phyloP scores from a whole-genome alignment of 2,888 invertebrate species.

The Oasisia sp. region DNA sequence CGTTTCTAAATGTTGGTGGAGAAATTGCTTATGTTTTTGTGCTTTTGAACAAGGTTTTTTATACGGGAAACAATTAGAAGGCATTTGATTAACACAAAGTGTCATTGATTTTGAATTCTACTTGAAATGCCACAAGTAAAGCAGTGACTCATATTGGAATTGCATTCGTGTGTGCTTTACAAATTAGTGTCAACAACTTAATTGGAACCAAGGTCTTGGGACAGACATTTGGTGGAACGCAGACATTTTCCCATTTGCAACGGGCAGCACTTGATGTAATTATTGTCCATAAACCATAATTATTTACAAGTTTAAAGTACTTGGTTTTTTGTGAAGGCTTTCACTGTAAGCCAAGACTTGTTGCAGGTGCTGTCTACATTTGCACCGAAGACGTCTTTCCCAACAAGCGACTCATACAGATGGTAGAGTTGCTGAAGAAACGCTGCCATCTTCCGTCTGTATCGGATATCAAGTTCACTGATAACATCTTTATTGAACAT shows the following conservation, averaged over 20 bases:
- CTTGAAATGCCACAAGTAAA: background rate
- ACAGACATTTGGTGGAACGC: background rate
- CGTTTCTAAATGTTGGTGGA: too few species aligned
- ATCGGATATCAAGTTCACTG: conserved; percentile 53
- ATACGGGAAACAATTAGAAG: background rate
- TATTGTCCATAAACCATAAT: background rate
- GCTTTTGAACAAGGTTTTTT: background rate
- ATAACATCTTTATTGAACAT: conserved; percentile 77
- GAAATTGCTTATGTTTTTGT: background rate
- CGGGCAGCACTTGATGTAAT: background rate
- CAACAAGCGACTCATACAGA: conserved; percentile 74
- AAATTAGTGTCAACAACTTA: background rate
- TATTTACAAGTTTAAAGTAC: background rate
- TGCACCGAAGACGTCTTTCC: conserved; percentile 84
- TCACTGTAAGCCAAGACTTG: conserved; percentile 8
- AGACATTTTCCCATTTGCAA: background rate
- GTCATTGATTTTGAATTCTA: background rate
- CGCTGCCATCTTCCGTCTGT: conserved; percentile 36
- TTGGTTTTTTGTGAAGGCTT: background rate
- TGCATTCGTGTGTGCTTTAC: background rate
- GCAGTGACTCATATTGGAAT: background rate
- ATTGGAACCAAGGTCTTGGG: background rate
- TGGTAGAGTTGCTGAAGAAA: conserved; percentile 51
- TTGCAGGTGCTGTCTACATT: conserved; percentile 75
- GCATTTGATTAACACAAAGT: background rate